Percentiles rank a stretch among this genome's conserved stretches.
Evolutionary conservation across 2,113 vertebrate genomes (phyloP).

Genomic region (Percina caprodes): DNA sequence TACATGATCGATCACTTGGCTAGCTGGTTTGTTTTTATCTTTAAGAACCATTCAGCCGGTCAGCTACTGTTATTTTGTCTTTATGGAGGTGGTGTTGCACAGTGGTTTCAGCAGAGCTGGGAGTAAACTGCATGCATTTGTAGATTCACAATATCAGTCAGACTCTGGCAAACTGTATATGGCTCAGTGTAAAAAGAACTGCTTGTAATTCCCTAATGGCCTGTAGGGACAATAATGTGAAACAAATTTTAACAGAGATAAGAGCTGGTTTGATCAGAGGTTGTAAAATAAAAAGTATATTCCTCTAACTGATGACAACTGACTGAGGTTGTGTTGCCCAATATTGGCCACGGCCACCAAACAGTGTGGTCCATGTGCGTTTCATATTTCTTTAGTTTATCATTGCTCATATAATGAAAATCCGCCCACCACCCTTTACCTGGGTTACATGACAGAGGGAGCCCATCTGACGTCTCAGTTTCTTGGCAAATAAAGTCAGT

Average conservation of each 20-base stretch:
- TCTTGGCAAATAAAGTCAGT: constrained; percentile 3
- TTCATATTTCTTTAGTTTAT: background rate
- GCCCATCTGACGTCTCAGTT: background rate
- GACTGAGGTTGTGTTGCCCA: background rate
- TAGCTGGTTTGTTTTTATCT: constrained; percentile 37
- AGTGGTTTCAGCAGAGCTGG: constrained; percentile 36
- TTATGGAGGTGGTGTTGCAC: constrained; percentile 52
- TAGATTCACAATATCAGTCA: constrained; percentile 34
- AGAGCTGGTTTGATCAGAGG: constrained; percentile 49
- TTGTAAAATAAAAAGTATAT: constrained; percentile 62
- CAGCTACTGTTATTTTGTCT: constrained; percentile 28
- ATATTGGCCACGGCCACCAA: constrained; percentile 4
- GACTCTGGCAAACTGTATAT: constrained; percentile 44
- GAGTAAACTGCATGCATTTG: constrained; percentile 37
- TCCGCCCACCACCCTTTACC: constrained; percentile 10
- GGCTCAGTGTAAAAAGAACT: constrained; percentile 47
- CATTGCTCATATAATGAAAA: background rate
- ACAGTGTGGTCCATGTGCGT: background rate
- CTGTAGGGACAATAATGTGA: constrained; percentile 57
- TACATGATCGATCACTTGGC: constrained; percentile 25
- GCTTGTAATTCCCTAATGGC: constrained; percentile 57
- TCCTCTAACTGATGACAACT: constrained; percentile 7
- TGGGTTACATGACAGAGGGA: constrained; percentile 2
- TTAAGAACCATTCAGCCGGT: constrained; percentile 2
- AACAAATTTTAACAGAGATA: constrained; percentile 61